A percentile compares a stretch with the other conserved stretches of the same genome.
phyloP scores from a whole-genome alignment of 2,797 vertebrate species.

The Falco berigora region DNA sequence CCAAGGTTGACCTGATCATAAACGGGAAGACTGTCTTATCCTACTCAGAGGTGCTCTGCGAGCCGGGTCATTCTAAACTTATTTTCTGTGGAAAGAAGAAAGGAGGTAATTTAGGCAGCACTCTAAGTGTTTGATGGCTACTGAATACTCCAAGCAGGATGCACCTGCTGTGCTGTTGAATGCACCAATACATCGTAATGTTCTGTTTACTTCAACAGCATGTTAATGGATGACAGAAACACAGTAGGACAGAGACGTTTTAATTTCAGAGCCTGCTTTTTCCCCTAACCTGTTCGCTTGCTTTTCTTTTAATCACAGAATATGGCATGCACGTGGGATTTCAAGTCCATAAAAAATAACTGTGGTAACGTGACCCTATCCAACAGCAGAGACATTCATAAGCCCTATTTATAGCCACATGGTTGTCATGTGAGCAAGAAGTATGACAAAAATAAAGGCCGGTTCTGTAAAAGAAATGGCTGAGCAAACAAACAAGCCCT shows the following conservation, averaged over 20 bases:
- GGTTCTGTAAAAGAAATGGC: constrained; percentile 4
- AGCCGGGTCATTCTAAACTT: constrained; percentile 2
- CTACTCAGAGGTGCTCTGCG: constrained; percentile 61
- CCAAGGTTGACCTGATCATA: neutral
- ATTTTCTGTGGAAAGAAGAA: constrained; percentile 75
- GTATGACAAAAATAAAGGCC: neutral
- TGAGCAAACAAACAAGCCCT: neutral
- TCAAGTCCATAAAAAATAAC: neutral
- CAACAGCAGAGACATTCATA: neutral
- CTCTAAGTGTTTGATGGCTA: neutral
- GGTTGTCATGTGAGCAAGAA: neutral
- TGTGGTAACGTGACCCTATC: neutral
- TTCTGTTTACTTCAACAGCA: neutral
- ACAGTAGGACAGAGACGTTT: neutral
- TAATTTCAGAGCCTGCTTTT: neutral
- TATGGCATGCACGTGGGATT: neutral
- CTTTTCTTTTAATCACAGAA: constrained; percentile 11
- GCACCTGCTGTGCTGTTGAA: neutral
- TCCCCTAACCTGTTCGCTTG: neutral
- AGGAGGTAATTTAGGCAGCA: constrained; percentile 74
- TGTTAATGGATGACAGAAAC: constrained; percentile 20
- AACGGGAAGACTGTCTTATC: constrained; percentile 38
- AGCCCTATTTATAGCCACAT: neutral
- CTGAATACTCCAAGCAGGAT: neutral
- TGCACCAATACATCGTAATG: neutral